phyloP scores from a whole-genome alignment of 2,888 invertebrate genomes.

The Ashinkailepas kermadecensis region DNA sequence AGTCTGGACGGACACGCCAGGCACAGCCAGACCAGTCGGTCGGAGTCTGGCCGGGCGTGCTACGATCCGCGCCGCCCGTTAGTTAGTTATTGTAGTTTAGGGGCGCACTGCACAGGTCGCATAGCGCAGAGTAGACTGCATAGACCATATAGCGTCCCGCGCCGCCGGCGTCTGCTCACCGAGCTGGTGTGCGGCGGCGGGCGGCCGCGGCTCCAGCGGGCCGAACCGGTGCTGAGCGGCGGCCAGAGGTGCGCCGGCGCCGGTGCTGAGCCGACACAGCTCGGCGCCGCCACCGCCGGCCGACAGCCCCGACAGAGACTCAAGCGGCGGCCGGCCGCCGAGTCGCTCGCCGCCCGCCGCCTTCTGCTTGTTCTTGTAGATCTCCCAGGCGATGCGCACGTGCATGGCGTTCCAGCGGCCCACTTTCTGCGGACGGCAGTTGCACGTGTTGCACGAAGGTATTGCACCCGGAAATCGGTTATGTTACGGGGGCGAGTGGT shows the following conservation, averaged over 20 bases:
- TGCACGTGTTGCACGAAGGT: too few species aligned
- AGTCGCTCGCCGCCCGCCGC: conserved; percentile 15
- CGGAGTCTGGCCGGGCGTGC: too few species aligned
- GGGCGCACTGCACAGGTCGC: too few species aligned
- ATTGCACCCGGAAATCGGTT: too few species aligned
- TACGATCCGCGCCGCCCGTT: too few species aligned
- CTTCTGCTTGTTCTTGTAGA: conserved; percentile 80
- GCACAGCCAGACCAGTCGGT: too few species aligned
- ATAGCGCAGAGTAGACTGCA: too few species aligned
- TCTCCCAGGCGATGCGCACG: conserved; percentile 96
- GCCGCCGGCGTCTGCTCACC: conserved; percentile 25
- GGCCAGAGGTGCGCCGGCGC: conserved; percentile 29
- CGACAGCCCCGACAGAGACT: conserved; percentile 27
- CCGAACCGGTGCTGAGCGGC: conserved; percentile 12
- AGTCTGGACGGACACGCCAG: too few species aligned
- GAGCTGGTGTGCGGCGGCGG: conserved; percentile 31
- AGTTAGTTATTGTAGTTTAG: too few species aligned
- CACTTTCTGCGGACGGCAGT: conserved; percentile 60
- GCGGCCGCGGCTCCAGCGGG: conserved; percentile 22
- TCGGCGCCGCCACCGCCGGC: conserved; percentile 8
- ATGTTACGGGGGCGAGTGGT: too few species aligned
- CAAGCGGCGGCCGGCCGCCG: conserved; percentile 24
- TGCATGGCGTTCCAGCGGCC: conserved; percentile 99
- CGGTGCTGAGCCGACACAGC: too few species aligned
- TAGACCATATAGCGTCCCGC: too few species aligned